phyloP scores from a whole-genome alignment of 2,888 invertebrate genomes.

The Molorchus minor region DNA sequence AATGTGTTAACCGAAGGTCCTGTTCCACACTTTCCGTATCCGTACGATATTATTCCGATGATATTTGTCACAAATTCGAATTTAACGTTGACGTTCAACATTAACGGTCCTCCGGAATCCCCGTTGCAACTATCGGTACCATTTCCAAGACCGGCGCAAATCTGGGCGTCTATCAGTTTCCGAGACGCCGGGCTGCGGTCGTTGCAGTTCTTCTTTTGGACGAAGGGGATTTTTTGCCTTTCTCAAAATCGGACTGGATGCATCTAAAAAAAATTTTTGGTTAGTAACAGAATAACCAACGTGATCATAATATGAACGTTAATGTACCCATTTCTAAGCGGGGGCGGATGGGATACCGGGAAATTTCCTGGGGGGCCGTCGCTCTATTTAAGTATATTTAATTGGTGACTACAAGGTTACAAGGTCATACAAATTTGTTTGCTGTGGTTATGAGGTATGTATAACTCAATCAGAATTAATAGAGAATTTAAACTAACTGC shows the following conservation, averaged over 20 bases:
- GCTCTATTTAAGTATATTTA: too few species aligned
- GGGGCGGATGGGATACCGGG: too few species aligned
- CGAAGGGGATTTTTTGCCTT: slow-evolving; percentile 43
- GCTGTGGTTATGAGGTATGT: too few species aligned
- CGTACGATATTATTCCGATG: slow-evolving; percentile 75
- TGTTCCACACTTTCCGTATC: slow-evolving; percentile 68
- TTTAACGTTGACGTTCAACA: slow-evolving; percentile 63
- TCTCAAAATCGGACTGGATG: slow-evolving; percentile 46
- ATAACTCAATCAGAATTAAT: too few species aligned
- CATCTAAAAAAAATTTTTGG: slow-evolving; percentile 48
- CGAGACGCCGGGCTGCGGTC: slow-evolving; percentile 25
- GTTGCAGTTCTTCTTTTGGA: slow-evolving; percentile 38
- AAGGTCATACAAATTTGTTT: too few species aligned
- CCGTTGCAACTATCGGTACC: slow-evolving; percentile 77
- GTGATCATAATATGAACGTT: too few species aligned
- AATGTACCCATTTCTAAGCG: too few species aligned
- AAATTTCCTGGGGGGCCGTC: too few species aligned
- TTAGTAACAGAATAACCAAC: too few species aligned
- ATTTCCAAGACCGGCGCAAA: slow-evolving; percentile 76
- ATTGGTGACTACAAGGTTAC: too few species aligned
- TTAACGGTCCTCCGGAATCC: slow-evolving; percentile 81
- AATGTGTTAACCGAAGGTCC: slow-evolving; percentile 76
- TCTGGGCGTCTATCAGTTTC: slow-evolving; percentile 63
- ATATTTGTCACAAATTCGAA: slow-evolving; percentile 66
- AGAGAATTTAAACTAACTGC: too few species aligned